A percentile compares a stretch with the other conserved stretches of the same genome.
Evolutionary conservation across 92 coral and sea anemone species (phyloP).

Genomic region (Isaurus tuberculatus): DNA sequence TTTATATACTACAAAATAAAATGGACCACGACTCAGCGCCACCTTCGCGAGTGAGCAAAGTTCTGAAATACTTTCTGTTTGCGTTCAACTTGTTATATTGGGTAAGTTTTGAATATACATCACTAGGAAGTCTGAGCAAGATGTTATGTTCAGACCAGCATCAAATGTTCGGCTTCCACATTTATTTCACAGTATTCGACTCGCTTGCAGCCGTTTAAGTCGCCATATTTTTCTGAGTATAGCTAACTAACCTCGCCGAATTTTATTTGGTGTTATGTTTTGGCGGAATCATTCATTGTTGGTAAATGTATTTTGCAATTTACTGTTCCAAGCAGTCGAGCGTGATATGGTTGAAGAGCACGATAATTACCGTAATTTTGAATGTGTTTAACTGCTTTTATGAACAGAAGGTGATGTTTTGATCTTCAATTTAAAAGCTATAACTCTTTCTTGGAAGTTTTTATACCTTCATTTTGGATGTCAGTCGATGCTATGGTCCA

Average conservation of each 20-base stretch:
- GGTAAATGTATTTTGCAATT: not conserved
- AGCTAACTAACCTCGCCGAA: not conserved
- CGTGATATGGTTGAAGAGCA: not conserved
- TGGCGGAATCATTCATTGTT: not conserved
- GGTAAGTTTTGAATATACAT: constrained; percentile 73
- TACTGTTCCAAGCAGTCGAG: not conserved
- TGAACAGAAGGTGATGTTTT: not conserved
- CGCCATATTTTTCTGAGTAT: not conserved
- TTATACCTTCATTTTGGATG: not conserved
- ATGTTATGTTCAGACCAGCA: not conserved
- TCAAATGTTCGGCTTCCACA: not conserved
- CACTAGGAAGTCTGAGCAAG: not conserved
- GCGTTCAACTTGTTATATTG: constrained; percentile 92
- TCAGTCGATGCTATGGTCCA: too few relatives aligned
- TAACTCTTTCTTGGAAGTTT: not conserved
- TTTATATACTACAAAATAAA: constrained; percentile 1
- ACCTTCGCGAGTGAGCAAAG: constrained; percentile 67
- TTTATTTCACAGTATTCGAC: not conserved
- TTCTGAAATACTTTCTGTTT: constrained; percentile 81
- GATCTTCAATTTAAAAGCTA: not conserved
- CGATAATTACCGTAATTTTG: not conserved
- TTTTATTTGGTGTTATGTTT: not conserved
- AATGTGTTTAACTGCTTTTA: not conserved
- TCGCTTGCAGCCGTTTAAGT: not conserved
- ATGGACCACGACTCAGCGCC: constrained; percentile 8